Evolutionary conservation across 2,113 vertebrate genomes (phyloP).

Genomic region (Pardalotus punctatus): DNA sequence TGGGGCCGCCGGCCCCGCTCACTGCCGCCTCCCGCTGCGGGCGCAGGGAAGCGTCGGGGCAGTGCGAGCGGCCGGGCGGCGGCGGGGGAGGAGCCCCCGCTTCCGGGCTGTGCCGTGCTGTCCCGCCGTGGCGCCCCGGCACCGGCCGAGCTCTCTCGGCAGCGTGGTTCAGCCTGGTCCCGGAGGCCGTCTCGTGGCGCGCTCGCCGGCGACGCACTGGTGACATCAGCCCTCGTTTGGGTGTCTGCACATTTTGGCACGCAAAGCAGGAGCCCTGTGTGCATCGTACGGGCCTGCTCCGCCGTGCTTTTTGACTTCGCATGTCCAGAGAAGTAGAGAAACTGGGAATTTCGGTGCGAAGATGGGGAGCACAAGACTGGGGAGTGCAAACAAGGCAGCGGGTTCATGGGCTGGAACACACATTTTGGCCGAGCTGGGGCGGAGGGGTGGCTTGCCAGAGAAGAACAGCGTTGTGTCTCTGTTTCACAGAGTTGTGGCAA

Average conservation of each 20-base stretch:
- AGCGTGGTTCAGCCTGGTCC: neutral
- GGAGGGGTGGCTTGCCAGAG: neutral
- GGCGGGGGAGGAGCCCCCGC: neutral
- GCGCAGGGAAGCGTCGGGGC: neutral
- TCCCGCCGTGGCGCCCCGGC: too few species aligned
- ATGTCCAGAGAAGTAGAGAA: fast-evolving
- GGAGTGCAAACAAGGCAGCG: fast-evolving
- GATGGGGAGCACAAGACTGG: too few species aligned
- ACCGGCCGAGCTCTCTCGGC: too few species aligned
- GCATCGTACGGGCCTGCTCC: fast-evolving
- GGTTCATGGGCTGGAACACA: fast-evolving
- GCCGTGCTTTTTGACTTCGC: fast-evolving
- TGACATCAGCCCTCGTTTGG: neutral
- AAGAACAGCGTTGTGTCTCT: too few species aligned
- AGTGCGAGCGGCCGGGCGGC: neutral
- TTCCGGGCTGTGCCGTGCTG: fast-evolving
- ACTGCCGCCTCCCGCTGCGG: too few species aligned
- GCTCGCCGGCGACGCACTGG: fast-evolving
- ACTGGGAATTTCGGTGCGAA: neutral
- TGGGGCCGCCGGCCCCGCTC: too few species aligned
- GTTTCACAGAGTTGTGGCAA: neutral
- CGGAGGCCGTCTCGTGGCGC: fast-evolving
- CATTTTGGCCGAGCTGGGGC: neutral
- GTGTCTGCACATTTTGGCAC: fast-evolving
- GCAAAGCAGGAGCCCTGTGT: fast-evolving